phyloP scores from a whole-genome alignment of 2,888 invertebrate species.

The Leucozona laternaria region DNA sequence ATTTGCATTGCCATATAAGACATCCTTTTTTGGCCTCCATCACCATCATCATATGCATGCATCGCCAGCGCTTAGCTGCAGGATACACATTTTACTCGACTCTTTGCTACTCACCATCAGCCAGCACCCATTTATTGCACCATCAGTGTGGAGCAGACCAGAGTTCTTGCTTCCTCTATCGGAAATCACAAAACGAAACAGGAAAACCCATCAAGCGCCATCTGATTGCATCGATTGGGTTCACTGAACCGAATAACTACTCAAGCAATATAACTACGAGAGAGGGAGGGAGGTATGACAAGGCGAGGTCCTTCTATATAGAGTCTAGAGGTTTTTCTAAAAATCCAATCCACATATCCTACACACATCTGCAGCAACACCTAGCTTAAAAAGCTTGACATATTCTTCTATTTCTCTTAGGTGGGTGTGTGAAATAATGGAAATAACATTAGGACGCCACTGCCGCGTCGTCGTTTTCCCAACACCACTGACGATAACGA shows the following conservation, averaged over 20 bases:
- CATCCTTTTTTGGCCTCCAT: conserved; percentile 13
- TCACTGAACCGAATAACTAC: conserved; percentile 74
- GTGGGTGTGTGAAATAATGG: conserved; percentile 63
- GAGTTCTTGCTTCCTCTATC: conserved; percentile 58
- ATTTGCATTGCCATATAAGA: conserved; percentile 47
- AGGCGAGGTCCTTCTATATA: not conserved
- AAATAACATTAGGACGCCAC: conserved; percentile 61
- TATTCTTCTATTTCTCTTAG: conserved; percentile 17
- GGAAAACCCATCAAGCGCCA: conserved; percentile 75
- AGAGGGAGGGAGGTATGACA: not conserved
- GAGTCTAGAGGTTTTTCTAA: conserved; percentile 28
- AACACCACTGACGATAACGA: not conserved
- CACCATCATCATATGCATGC: conserved; percentile 19
- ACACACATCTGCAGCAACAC: not conserved
- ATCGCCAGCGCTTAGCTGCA: conserved; percentile 36
- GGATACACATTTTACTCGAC: conserved; percentile 55
- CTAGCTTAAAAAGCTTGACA: conserved; percentile 23
- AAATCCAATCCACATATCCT: conserved; percentile 25
- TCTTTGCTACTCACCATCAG: not conserved
- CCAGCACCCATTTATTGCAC: conserved; percentile 7
- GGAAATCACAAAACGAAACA: conserved; percentile 74
- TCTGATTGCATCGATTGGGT: conserved; percentile 75
- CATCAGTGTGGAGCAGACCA: conserved; percentile 1
- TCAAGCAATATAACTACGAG: conserved; percentile 63
- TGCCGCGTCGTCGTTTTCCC: not conserved